Evolutionary conservation across 2,797 vertebrate species (phyloP).

Genomic region (Hydrocynus forskahlii): DNA sequence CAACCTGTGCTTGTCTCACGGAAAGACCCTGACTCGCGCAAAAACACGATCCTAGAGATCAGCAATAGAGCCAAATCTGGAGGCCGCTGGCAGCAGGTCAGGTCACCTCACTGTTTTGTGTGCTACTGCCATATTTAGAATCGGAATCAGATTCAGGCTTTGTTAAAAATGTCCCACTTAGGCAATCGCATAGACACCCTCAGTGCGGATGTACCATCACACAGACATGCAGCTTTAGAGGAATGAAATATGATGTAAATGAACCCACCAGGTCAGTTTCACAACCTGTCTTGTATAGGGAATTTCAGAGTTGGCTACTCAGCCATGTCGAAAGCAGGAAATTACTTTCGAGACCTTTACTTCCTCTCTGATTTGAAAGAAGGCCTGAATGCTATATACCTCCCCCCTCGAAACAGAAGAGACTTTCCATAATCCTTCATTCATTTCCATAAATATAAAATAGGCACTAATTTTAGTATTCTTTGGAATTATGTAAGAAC

Average conservation of each 20-base stretch:
- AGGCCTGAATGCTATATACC: neutral
- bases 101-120: constrained; percentile 12
- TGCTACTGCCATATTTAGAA: neutral
- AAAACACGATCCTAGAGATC: constrained; percentile 91
- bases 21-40: constrained; percentile 91
- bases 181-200: no score
- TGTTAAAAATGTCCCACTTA: no score
- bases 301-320: neutral
- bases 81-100: constrained; percentile 94
- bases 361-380: constrained; percentile 14
- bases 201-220: no score
- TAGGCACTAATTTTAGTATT: no score
- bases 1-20: constrained; percentile 94
- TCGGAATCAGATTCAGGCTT: no score
- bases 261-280: neutral
- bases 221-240: neutral
- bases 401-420: no score
- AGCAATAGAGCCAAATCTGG: constrained; percentile 83
- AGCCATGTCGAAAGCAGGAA: constrained; percentile 47
- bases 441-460: no score
- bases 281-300: neutral
- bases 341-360: constrained; percentile 3
- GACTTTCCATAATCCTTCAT: no score
- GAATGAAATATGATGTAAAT: neutral
- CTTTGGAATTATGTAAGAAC: no score